Conservation (phyloP, 1,140 invertebrate genomes). For the Medauroidea extradentata region DNA sequence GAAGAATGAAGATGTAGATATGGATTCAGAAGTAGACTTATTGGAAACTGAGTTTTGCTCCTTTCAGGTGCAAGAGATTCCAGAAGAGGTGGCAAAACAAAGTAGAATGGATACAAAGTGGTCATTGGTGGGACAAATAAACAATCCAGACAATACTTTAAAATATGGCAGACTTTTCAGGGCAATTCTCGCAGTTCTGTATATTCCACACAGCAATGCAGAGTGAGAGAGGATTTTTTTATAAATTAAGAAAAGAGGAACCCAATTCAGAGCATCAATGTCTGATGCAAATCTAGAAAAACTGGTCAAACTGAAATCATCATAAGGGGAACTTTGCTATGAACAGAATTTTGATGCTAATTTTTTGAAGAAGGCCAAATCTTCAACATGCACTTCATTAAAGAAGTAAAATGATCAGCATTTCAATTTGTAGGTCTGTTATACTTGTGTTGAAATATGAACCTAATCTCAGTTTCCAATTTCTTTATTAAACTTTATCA, state of each 20-base stretch:
- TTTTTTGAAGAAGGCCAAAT: too few species aligned
- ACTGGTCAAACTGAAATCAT: neutral
- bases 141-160: neutral
- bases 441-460: too few species aligned
- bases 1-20: neutral
- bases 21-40: neutral
- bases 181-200: neutral
- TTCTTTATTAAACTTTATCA: too few species aligned
- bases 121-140: neutral
- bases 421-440: too few species aligned
- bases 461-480: too few species aligned
- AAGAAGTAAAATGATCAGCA: too few species aligned
- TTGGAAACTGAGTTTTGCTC: neutral
- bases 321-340: too few species aligned
- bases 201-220: slow-evolving; percentile 2
- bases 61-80: neutral
- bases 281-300: neutral
- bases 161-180: neutral
- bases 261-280: neutral
- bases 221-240: neutral
- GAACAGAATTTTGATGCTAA: too few species aligned
- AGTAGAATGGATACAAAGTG: neutral
- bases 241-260: neutral
- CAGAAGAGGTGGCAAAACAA: neutral
- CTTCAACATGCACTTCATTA: too few species aligned